A percentile compares a stretch with the other conserved stretches of the same genome.
Evolutionary conservation across 2,797 vertebrate species (phyloP).

Genomic region (Megaceryle alcyon): DNA sequence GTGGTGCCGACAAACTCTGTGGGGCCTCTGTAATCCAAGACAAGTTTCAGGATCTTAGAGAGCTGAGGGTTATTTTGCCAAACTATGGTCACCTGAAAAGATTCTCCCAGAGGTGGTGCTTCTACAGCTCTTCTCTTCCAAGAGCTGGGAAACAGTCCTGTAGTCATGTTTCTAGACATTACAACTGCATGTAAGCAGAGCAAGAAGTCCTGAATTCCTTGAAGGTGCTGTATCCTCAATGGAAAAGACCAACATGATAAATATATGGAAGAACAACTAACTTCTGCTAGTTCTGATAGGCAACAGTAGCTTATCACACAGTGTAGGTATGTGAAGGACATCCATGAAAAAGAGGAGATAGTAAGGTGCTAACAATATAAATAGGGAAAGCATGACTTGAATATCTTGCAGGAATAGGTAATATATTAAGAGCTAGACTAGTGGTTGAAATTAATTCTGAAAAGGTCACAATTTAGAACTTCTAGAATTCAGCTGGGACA

Average conservation of each 20-base stretch:
- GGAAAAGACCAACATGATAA: neutral
- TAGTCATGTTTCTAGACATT: neutral
- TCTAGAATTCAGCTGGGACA: neutral
- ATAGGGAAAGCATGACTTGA: neutral
- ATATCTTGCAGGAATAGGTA: neutral
- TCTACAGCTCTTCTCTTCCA: neutral
- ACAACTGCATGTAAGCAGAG: neutral
- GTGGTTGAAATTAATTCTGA: neutral
- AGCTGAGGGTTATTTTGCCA: neutral
- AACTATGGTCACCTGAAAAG: neutral
- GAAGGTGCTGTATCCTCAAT: neutral
- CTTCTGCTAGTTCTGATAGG: neutral
- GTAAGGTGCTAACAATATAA: neutral
- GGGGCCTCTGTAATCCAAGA: neutral
- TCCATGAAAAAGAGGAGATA: neutral
- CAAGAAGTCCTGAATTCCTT: neutral
- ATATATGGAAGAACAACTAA: neutral
- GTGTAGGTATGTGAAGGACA: rapidly evolving
- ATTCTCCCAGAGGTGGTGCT: neutral
- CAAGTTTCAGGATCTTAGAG: neutral
- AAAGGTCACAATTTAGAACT: neutral
- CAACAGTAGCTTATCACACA: neutral
- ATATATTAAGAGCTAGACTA: neutral
- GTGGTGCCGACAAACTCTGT: neutral
- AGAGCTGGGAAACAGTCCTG: neutral